These are phyloP conservation scores for Diaphora mendica DNA, from an alignment of 2,888 invertebrate genomes.

Conservation along the genomic window DNA sequence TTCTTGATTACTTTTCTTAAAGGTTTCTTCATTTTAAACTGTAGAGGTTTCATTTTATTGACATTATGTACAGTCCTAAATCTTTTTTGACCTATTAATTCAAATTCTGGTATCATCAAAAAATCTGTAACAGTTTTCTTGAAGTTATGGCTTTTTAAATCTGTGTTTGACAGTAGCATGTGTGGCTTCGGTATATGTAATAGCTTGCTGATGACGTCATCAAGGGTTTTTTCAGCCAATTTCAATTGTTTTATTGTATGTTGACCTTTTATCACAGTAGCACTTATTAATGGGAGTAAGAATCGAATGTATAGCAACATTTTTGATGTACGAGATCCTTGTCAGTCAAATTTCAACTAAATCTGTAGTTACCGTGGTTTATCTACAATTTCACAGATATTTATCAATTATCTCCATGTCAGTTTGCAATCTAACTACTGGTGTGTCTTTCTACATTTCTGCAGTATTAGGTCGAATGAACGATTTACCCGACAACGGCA, in stretches of 20 bases:
- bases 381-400: constrained; percentile 6
- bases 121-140: background rate
- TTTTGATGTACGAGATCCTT: background rate
- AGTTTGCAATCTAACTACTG: background rate
- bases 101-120: constrained; percentile 7
- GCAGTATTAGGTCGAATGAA: background rate
- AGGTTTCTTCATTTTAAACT: background rate
- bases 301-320: constrained; percentile 9
- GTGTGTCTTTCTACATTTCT: background rate
- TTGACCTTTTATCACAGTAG: constrained; percentile 1
- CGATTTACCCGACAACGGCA: no score
- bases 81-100: constrained; percentile 12
- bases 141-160: background rate
- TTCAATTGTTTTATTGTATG: constrained; percentile 2
- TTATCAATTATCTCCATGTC: background rate
- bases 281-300: background rate
- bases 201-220: background rate
- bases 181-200: background rate
- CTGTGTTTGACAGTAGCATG: background rate
- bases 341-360: background rate
- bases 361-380: background rate
- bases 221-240: background rate
- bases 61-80: constrained; percentile 8
- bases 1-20: background rate
- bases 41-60: background rate